Evolutionary conservation across 2,113 vertebrate genomes (phyloP), one percentile per base, ranked within the genome.

Genomic region (Albula glossodonta): DNA sequence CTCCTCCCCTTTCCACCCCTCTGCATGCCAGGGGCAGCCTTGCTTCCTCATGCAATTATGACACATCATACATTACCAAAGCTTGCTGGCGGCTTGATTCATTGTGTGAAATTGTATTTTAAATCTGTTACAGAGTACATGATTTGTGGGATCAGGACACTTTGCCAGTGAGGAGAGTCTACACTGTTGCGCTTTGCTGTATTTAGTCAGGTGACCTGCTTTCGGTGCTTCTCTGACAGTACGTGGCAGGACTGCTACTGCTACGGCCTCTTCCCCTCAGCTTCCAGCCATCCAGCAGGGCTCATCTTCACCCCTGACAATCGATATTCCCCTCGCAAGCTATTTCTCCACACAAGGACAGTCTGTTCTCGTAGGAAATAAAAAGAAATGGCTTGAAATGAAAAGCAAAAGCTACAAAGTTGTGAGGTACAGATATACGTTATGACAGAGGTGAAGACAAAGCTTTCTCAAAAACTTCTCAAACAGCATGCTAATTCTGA

Each of bases 21-120:
- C 81, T 85, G 89, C 63, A 4, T 81, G 9, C 79, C 81, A 86
- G 11, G 52, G 83, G 78, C 66, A 7, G 15, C 50, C 49, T 41
- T 41, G 70, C 81, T 80, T 84, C 56, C 60, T 80, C 85, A 89
- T 74, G 13, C 81, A 70, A 87, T 89, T 53, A 90, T 78, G 52
- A 89, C 15, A 91, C 86, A 87, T 83, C 87, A 80, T 80, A 83
- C 63, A 80, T 86, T 87, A 86, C 74, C 63, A 66, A 82, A 60
- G 84, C 50, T 9, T 60, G 31, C 83, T 81, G 80, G 89, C 85
- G 83, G 86, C n/a, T 78, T 89, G 86, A 90, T 86, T 56, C 86
- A 92, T 87, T 77, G 51, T 9, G 52, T 22, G 4, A 88, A 84
- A 87, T 85, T 78, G 41, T 51, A 41, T 78, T 87, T 86, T 80